Base-by-base conservation (phyloP, 2,797 vertebrate genomes). In the Aldrovandia affinis region DNA sequence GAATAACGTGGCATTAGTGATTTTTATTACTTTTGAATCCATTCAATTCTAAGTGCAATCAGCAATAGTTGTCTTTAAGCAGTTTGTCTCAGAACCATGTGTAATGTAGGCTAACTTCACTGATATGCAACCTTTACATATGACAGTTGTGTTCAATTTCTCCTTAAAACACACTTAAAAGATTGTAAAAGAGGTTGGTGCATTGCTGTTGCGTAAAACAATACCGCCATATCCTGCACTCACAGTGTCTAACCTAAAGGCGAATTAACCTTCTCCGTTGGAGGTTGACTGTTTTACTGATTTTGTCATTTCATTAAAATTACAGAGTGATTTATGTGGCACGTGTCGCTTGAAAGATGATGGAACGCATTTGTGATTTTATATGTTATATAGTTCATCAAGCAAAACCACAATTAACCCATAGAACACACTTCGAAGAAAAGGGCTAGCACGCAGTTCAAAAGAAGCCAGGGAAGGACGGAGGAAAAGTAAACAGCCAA, bases 251-350 rank as follows among this genome's bases (percentile, higher is more conserved):
- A 77, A 9, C 73, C 6, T 47, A 44, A 44, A 77, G 39, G 73
- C n/a, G 73, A 25, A 77, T 36, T 22, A 70, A 39, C 33, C 65
- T 77, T 77, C 42, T n/a, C 39, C 73, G 10, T 47, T 77, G 2
- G 42, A 77, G 39, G 73, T 20, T 36, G 12, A 77, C 73, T 77
- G 39, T 44, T 77, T 9, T n/a, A n/a, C 20, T 39, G 68, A 73
- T 73, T 73, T 77, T 77, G 42, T 77, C 39, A 77, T 77, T 47
- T 77, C 36, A 47, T 77, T 77, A 77, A 77, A n/a, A 42, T 22
- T 22, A 39, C 33, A 77, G 39, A 77, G 20, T 44, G 42, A n/a
- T 77, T 44, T 25, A 47, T 77, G 42, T 42, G 68, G 39, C 39
- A 12, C 44, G 42, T 77, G 22, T 77, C 73, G 73, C 73, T 77